These are phyloP conservation scores for Esox lucius DNA, from an alignment of 2,797 vertebrate genomes.

Conservation along the genomic window DNA sequence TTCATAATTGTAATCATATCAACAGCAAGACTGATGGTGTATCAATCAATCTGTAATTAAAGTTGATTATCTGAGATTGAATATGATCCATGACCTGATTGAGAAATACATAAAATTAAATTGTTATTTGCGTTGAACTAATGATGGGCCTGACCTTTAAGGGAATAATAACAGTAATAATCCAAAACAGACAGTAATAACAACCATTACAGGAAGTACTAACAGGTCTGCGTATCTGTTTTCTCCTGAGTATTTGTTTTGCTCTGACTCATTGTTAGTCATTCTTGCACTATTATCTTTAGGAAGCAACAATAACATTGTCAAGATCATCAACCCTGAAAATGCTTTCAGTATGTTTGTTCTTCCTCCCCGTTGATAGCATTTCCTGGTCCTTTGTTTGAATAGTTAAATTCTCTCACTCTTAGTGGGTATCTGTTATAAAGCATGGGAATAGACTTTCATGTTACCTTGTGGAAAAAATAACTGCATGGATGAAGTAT, in stretches of 20 bases:
- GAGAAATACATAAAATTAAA: slow-evolving; percentile 56
- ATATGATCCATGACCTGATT: slow-evolving; percentile 65
- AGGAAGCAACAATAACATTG: neutral
- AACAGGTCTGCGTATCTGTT: neutral
- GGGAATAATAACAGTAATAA: neutral
- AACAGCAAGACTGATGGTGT: slow-evolving; percentile 65
- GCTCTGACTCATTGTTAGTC: neutral
- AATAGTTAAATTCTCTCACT: neutral
- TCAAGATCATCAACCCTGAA: neutral
- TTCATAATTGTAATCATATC: slow-evolving; percentile 70
- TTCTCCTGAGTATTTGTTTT: neutral
- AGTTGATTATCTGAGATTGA: slow-evolving; percentile 70
- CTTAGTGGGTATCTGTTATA: neutral
- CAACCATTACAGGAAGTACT: slow-evolving; percentile 1
- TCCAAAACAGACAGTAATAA: neutral
- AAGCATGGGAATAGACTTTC: neutral
- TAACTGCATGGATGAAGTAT: neutral
- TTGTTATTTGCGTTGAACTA: neutral
- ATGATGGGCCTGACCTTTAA: neutral
- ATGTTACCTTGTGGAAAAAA: neutral
- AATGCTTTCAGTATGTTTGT: neutral
- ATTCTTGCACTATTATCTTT: neutral
- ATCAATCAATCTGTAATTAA: slow-evolving; percentile 71
- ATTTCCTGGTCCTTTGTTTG: neutral
- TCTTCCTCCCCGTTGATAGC: neutral